Percentiles rank a stretch among this genome's conserved stretches.
phyloP scores from a whole-genome alignment of 2,113 vertebrate genomes.

The Numida meleagris region DNA sequence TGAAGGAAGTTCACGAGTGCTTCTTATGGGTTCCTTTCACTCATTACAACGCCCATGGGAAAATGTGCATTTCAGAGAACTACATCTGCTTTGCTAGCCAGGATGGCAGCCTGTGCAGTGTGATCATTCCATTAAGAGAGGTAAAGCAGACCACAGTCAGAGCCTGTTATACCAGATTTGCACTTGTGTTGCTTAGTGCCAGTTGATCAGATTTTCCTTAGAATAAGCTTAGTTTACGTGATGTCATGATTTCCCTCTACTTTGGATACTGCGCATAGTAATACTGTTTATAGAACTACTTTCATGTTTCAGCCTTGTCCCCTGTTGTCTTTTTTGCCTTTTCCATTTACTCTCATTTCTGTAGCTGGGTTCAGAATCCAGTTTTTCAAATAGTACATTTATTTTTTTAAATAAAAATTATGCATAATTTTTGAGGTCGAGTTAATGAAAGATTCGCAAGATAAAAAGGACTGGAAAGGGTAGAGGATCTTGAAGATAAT shows the following conservation, averaged over 20 bases:
- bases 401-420: background rate
- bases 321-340: background rate
- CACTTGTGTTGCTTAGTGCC: background rate
- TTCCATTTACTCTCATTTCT: background rate
- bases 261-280: background rate
- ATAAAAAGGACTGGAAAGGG: background rate
- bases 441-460: background rate
- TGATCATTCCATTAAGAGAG: conserved; percentile 93
- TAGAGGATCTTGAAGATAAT: background rate
- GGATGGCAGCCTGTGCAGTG: conserved; percentile 89
- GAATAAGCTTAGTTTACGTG: background rate
- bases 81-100: conserved; percentile 96
- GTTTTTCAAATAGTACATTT: background rate
- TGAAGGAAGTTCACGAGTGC: conserved; percentile 93
- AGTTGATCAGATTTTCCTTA: background rate
- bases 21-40: conserved; percentile 94
- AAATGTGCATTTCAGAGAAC: conserved; percentile 94
- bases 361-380: background rate
- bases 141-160: conserved; percentile 69
- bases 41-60: conserved; percentile 89
- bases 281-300: background rate
- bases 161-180: background rate
- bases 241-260: background rate
- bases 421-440: background rate
- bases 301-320: background rate